Conservation (phyloP, 1,140 invertebrate genomes). For the Bombus fervidus region DNA sequence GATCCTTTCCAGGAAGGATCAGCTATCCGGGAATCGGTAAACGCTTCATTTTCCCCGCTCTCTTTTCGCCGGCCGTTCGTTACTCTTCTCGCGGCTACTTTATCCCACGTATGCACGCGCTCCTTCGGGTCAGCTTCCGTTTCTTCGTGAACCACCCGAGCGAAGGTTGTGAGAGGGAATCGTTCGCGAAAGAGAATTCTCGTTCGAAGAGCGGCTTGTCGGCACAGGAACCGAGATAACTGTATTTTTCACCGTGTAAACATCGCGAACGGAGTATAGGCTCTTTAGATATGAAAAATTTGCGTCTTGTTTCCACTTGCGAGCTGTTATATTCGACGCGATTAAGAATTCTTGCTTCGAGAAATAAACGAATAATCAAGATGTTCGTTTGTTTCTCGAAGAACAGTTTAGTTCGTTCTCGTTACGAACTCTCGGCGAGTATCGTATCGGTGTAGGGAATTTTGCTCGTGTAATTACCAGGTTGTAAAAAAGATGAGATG, state of each 20-base stretch:
- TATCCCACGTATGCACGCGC: constrained; percentile 28
- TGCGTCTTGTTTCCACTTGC: no score
- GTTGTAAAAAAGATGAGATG: no score
- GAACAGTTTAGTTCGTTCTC: no score
- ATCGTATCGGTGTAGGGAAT: no score
- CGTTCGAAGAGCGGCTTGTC: background rate
- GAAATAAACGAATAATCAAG: no score
- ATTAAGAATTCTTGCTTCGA: no score
- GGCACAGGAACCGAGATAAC: background rate
- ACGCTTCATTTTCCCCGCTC: constrained; percentile 64
- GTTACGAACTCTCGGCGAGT: no score
- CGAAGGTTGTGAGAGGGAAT: background rate
- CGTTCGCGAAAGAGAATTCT: background rate
- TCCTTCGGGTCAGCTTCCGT: constrained; percentile 28
- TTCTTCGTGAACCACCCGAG: background rate
- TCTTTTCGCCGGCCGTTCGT: constrained; percentile 46
- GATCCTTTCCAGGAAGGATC: constrained; percentile 67
- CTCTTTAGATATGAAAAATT: background rate
- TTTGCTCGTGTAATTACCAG: no score
- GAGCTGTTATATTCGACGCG: no score
- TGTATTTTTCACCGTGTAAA: background rate
- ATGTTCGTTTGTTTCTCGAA: no score
- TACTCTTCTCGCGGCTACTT: constrained; percentile 15
- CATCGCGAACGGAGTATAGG: no score
- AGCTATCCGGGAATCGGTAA: constrained; percentile 63